Base-by-base conservation (phyloP, 2,888 invertebrate species). In the Lasioglossum vierecki region DNA sequence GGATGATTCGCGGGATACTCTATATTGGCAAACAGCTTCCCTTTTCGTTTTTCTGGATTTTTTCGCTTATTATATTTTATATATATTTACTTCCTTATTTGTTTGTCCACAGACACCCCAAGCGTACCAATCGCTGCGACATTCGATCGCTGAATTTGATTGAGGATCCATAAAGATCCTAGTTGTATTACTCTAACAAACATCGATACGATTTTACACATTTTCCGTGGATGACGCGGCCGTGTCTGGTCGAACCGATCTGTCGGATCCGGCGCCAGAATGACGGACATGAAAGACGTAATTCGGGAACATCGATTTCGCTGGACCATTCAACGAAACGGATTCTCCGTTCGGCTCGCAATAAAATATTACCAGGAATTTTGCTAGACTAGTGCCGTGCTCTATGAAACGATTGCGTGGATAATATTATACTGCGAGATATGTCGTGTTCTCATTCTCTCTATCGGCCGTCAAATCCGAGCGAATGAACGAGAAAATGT, bases 111-210 rank as follows among this genome's bases (percentile, higher is more conserved):
- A 60, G 53, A 53, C 35, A 76, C 68, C 60, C 68, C 71, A 85
- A 78, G 79, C 39, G 44, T 70, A 86, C 76, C 81, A 76, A 79
- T 76, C 76, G 63, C 85, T 76, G 78, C 86, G 86, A 81, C 76
- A 80, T 81, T 83, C 88, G 87, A 91, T 90, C 89, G 83, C 85
- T 87, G 88, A 85, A 89, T 92, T 93, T 92, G 92, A 93, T 92
- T 92, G 91, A 92, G 92, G 93, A 93, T 86, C 87, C 85, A 77
- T 74, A 76, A 77, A 82, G 88, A 89, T 80, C 84, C 78, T 75
- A 79, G 15, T 77, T 57, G 22, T 49, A 49, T 78, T 75, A 82
- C 66, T 60, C 77, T 84, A 85, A 80, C n/a, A 82, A 82, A 90
- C 83, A 79, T 79, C 73, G 72, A 76, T 68, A 75, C 49, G 70